Base-by-base conservation (phyloP, 1,140 invertebrate genomes). In the Drosophila cardini region DNA sequence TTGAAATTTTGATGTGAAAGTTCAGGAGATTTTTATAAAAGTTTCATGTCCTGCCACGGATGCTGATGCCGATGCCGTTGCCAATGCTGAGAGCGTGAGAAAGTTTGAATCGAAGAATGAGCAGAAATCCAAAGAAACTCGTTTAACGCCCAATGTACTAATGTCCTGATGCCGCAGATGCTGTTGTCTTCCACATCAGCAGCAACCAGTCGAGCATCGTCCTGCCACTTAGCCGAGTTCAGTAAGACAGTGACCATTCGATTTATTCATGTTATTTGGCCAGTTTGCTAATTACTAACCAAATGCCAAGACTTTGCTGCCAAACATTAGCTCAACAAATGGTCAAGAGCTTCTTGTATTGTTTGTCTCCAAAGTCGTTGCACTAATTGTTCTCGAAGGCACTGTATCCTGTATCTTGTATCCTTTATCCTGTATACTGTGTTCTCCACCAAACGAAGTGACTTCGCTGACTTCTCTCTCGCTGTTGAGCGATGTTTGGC, bases 1-100 rank as follows among this genome's bases (percentile, higher is more conserved):
- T 86, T 91, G 85, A 91, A 90, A 91, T 86, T 91, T 91, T 90
- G 76, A 91, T 91, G 90, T 91, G 90, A 91, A 91, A 91, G 81
- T 91, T 91, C 89, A 86, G 70, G n/a, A 71, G 69, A 90, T 70
- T 78, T 84, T 70, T 84, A 80, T 90, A 89, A 91, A 91, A 89
- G 79, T 91, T 85, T 72, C 75, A 43, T 87, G 84, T 87, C 84
- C 84, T 77, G 84, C 84, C 53, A 80, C 77, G 48, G 78, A 72
- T 75, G 80, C 70, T 30, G 72, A 60, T 56, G 72, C 61, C n/a
- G n/a, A n/a, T n/a, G n/a, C n/a, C n/a, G n/a, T n/a, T n/a, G n/a
- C n/a, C n/a, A n/a, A n/a, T 78, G 32, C 15, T 16, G 13, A 36
- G 82, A 87, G 84, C 84, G 84, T 87, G 84, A 74, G 84, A 87